Base-by-base conservation (phyloP, 2,797 vertebrate species). In the Amblyopsis hoosieri region DNA sequence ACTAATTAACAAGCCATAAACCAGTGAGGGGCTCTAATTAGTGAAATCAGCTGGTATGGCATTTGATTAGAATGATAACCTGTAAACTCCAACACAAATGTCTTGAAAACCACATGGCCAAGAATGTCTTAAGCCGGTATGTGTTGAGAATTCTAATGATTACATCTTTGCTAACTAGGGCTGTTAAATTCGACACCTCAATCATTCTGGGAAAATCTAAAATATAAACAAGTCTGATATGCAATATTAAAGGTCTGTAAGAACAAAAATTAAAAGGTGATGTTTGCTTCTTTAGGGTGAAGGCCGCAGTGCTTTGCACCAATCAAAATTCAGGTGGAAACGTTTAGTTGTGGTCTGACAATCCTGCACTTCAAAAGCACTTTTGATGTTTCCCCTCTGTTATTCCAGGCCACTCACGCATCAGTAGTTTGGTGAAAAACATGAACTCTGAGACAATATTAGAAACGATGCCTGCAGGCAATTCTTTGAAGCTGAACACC, bases 381-480 rank as follows among this genome's bases (percentile, higher is more conserved):
- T 84, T 91, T 87, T 89, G 90, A 92, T 91, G 86, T 90, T 82
- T 89, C 79, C 71, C 74, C 76, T 86, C 81, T 89, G 78, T 85
- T 86, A 87, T 84, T 88, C 79, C 85, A 85, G 85, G 84, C 83
- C 79, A 85, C 81, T 90, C 86, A 90, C 82, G 89, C 91, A 91
- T 90, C 88, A 88, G 85, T 89, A 82, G 84, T 88, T 91, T 84
- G 68, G 77, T 87, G 90, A 87, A 88, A 91, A 92, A 91, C 82
- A 89, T 83, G 83, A 87, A 87, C 86, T 91, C 87, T 81, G 89
- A 90, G 89, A 92, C 90, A 89, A 91, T 91, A 92, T 93, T 91
- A 92, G 89, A 91, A 90, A 85, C 71, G 69, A 85, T 80, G 86
- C 90, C 90, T 66, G 75, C 74, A 57, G 91, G 91, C 84, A 47